Conservation (phyloP, 2,888 invertebrate genomes). For the Tenthredo mesomela region DNA sequence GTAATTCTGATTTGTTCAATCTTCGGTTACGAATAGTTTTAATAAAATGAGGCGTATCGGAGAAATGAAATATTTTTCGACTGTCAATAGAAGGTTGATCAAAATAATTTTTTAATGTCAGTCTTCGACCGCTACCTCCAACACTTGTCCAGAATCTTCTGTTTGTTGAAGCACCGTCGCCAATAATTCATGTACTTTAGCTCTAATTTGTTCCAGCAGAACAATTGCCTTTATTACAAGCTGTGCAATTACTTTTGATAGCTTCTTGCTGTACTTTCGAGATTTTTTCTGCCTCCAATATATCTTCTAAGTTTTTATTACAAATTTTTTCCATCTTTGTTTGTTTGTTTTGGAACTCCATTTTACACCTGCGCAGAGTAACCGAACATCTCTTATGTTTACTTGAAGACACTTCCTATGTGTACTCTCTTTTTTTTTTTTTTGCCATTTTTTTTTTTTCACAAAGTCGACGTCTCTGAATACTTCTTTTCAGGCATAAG, state of each 20-base stretch:
- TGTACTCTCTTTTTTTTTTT: too few relatives aligned
- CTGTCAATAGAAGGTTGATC: slow-evolving; percentile 28
- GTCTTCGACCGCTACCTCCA: neutral
- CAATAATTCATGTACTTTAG: slow-evolving; percentile 60
- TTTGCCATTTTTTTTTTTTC: too few relatives aligned
- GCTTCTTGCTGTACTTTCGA: too few relatives aligned
- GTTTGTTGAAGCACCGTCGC: slow-evolving; percentile 59
- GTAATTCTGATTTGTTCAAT: slow-evolving; percentile 53
- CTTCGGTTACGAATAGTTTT: slow-evolving; percentile 62
- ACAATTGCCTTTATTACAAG: slow-evolving; percentile 59
- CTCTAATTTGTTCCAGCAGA: slow-evolving; percentile 58
- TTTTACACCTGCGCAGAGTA: too few relatives aligned
- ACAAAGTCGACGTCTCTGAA: too few relatives aligned
- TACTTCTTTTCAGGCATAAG: too few relatives aligned
- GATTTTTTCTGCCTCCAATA: too few relatives aligned
- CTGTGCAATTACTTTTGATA: slow-evolving; percentile 50
- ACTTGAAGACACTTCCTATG: too few relatives aligned
- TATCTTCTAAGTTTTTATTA: too few relatives aligned
- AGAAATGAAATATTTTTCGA: slow-evolving; percentile 53
- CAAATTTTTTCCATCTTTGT: too few relatives aligned
- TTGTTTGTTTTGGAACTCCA: too few relatives aligned
- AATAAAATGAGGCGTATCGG: slow-evolving; percentile 60
- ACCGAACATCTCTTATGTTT: too few relatives aligned
- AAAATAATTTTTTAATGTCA: slow-evolving; percentile 6
- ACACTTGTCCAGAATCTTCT: slow-evolving; percentile 49